A percentile compares a stretch with the other conserved stretches of the same genome.
These are phyloP conservation scores for Lasioglossum figueresi DNA, from an alignment of 2,888 invertebrate genomes.

Conservation along the genomic window DNA sequence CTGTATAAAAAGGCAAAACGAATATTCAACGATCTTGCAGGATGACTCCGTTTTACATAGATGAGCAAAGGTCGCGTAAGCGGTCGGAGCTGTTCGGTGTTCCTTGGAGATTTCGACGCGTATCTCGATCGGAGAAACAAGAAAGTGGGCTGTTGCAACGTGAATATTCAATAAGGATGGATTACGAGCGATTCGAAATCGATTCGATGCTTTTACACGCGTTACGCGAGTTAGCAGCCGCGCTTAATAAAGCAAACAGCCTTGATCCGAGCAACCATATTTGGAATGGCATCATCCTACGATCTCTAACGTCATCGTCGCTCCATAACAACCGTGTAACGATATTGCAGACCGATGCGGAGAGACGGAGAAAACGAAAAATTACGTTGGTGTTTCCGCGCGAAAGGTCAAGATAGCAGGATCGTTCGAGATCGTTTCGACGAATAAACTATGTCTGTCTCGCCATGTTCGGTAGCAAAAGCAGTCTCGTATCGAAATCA, in stretches of 20 bases:
- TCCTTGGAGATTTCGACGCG: neutral
- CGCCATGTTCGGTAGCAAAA: neutral
- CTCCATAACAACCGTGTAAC: slow-evolving; percentile 50
- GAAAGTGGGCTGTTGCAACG: slow-evolving; percentile 32
- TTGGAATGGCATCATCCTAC: slow-evolving; percentile 86
- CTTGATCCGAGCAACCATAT: slow-evolving; percentile 82
- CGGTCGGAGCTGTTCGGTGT: neutral
- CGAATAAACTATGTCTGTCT: neutral
- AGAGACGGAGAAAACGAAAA: slow-evolving; percentile 2
- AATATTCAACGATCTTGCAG: neutral
- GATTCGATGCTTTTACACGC: slow-evolving; percentile 41
- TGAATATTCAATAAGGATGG: slow-evolving; percentile 43
- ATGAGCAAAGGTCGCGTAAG: neutral
- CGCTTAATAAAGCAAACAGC: slow-evolving; percentile 63
- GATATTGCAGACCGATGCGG: neutral
- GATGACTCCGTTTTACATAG: neutral
- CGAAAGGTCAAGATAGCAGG: neutral
- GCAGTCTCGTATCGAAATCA: neutral
- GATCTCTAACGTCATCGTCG: slow-evolving; percentile 84
- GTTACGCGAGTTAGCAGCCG: slow-evolving; percentile 66
- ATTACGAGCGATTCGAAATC: slow-evolving; percentile 49
- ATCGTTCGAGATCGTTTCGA: neutral
- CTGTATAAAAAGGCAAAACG: neutral
- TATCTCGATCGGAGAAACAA: neutral
- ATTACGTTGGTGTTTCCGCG: slow-evolving; percentile 3